Conservation (phyloP, 2,797 vertebrate species). For the Pseudochromis fuscus region DNA sequence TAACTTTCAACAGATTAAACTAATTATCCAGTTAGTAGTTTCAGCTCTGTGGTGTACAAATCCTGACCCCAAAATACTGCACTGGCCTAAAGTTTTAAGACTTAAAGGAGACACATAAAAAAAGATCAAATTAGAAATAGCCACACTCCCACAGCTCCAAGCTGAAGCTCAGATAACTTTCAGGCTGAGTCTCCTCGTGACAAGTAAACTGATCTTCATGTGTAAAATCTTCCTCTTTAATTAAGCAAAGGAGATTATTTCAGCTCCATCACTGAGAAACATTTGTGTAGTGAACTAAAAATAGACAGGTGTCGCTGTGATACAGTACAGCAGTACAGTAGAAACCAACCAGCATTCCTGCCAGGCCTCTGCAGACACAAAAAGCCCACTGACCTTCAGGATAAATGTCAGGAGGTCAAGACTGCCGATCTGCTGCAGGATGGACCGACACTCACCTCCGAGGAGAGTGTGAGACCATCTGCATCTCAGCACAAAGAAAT, state of each 20-base stretch:
- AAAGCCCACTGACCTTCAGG: slow-evolving; percentile 81
- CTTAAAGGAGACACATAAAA: too few species aligned
- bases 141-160: too few species aligned
- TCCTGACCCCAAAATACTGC: too few species aligned
- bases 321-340: slow-evolving; percentile 42
- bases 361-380: slow-evolving; percentile 71
- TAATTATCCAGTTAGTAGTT: too few species aligned
- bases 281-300: slow-evolving; percentile 17
- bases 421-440: not conserved
- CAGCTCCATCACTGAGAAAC: not conserved
- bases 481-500: not conserved
- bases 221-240: not conserved
- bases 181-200: not conserved
- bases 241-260: not conserved
- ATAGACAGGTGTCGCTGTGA: slow-evolving; percentile 15
- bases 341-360: slow-evolving; percentile 55
- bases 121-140: too few species aligned
- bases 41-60: too few species aligned
- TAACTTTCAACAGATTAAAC: too few species aligned
- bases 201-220: not conserved
- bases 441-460: not conserved
- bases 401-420: slow-evolving; percentile 73
- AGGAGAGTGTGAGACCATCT: not conserved
- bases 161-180: too few species aligned
- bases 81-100: too few species aligned